These are phyloP conservation scores for Chromobotia macracanthus DNA, from an alignment of 2,797 vertebrate species.

Conservation along the genomic window DNA sequence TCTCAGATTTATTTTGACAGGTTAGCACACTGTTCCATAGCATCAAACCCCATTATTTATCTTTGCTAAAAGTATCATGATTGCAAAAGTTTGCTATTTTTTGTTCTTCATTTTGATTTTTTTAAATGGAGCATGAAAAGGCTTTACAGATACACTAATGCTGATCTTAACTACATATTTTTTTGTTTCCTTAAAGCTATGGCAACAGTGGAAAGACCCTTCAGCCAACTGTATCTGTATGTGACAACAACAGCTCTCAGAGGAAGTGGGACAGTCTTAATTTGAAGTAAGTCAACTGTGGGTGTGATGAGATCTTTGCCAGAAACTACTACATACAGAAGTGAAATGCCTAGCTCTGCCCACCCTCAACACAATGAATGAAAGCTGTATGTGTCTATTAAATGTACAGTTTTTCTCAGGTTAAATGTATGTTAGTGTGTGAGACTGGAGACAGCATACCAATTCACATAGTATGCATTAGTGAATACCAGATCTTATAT, in stretches of 20 bases:
- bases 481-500: no score
- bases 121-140: background rate
- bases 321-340: no score
- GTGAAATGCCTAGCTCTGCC: no score
- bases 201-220: slow-evolving; percentile 63
- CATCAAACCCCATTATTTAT: background rate
- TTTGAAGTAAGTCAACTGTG: slow-evolving; percentile 74
- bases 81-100: background rate
- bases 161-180: background rate
- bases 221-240: slow-evolving; percentile 66
- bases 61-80: background rate
- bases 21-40: slow-evolving; percentile 60
- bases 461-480: no score
- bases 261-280: slow-evolving; percentile 77
- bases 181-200: slow-evolving; percentile 60
- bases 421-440: no score
- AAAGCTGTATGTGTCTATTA: no score
- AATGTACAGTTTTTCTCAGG: no score
- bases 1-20: slow-evolving; percentile 70
- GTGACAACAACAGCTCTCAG: slow-evolving; percentile 65
- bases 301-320: slow-evolving; percentile 19
- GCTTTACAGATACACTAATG: background rate
- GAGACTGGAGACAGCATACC: no score
- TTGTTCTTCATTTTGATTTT: background rate
- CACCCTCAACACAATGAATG: no score